Evolutionary conservation across 2,113 vertebrate species (phyloP), one percentile per base, ranked within the genome.

Genomic region (Lethenteron camtschaticum): DNA sequence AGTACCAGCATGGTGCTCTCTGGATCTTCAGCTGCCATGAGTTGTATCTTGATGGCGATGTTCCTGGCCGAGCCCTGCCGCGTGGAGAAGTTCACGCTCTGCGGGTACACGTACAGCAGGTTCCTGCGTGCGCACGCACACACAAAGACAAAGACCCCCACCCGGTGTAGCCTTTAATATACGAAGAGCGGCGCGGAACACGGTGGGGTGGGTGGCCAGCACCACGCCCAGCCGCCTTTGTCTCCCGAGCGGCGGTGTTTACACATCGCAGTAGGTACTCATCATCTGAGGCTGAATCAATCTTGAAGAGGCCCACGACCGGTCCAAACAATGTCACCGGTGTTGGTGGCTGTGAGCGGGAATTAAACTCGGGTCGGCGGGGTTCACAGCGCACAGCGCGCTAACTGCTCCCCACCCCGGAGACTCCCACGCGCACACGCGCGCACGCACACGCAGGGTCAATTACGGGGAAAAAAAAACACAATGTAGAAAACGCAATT

Each of bases 41-140:
- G 96, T 80, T 99, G 94, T 72, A 99, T 90, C 82, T 97, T 99
- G 55, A 99, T 92, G 4, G 94, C 96, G 79, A 99, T 99, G 58
- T 99, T 99, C 74, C 94, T 84, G 59, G 94, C 92, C 57, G 94
- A 99, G 56, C 94, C 94, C 77, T 99, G 94, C 2, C 94, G 90
- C 77, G 96, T 99, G 72, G 94, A 92, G 3, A 99, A 97, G 79
- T 96, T 99, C 74, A 99, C 87, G 80, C 90, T 96, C 78, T 97
- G 94, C 59, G 91, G 87, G 74, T 97, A 89, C 68, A 99, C 85
- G 56, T 90, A 97, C 14, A 99, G 85, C 74, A 97, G 81, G 77
- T 99, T 99, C 81, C 94, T 99, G 78, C 75, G 41, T 1, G 5
- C 41, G 41, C 41, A 41, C 41, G 41, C 41, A 41, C 41, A 41